phyloP scores from a whole-genome alignment of 2,113 vertebrate species.

The Epinephelus fuscoguttatus region DNA sequence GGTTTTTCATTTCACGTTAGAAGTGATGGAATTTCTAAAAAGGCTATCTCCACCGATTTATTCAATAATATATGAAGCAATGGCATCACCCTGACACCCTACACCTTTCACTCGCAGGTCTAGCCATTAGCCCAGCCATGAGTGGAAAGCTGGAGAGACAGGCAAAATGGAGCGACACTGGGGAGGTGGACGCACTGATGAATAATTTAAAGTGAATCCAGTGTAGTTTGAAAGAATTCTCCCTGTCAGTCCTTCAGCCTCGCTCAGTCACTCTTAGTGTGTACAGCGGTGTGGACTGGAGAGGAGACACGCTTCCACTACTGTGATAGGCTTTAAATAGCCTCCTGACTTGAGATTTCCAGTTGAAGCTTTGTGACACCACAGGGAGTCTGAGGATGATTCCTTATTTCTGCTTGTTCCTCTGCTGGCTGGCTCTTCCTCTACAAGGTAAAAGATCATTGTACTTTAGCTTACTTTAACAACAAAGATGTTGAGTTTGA shows the following conservation, averaged over 20 bases:
- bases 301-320: slow-evolving; percentile 25
- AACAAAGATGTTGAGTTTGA: not conserved
- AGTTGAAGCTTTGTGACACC: slow-evolving; percentile 40
- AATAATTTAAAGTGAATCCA: slow-evolving; percentile 78
- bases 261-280: slow-evolving; percentile 37
- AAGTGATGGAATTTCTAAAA: slow-evolving; percentile 69
- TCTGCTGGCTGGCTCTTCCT: slow-evolving; percentile 68
- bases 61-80: slow-evolving; percentile 81
- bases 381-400: slow-evolving; percentile 57
- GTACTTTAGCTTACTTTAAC: slow-evolving; percentile 6
- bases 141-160: slow-evolving; percentile 57
- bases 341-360: slow-evolving; percentile 50
- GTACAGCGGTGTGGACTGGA: slow-evolving; percentile 44
- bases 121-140: slow-evolving; percentile 49
- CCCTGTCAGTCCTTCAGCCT: slow-evolving; percentile 28
- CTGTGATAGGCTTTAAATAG: slow-evolving; percentile 38
- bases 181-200: slow-evolving; percentile 61
- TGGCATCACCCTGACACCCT: slow-evolving; percentile 71
- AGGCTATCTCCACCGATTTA: slow-evolving; percentile 25
- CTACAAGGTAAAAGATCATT: slow-evolving; percentile 77
- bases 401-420: slow-evolving; percentile 49
- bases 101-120: slow-evolving; percentile 61
- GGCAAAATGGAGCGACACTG: slow-evolving; percentile 39
- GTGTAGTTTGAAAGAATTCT: slow-evolving; percentile 56
- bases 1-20: slow-evolving; percentile 32